Evolutionary conservation across 92 coral and sea anemone genomes (phyloP).

Genomic region (Epizoanthus stellaris): DNA sequence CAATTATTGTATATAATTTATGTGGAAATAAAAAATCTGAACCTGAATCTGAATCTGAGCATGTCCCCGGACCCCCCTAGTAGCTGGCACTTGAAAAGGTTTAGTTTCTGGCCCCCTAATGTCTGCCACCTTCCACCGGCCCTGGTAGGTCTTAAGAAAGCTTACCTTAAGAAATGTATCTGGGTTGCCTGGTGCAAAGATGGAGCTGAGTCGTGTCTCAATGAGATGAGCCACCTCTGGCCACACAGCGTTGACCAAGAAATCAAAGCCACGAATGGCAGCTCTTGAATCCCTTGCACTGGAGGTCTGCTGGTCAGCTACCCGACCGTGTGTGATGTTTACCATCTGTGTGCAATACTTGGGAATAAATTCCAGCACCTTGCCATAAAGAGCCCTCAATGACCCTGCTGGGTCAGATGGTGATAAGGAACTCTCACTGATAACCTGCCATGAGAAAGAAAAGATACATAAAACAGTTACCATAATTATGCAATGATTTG

Average conservation of each 20-base stretch:
- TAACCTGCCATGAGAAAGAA: neutral
- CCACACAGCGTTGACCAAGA: constrained; percentile 97
- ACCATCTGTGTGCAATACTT: constrained; percentile 90
- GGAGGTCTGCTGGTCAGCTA: constrained; percentile 69
- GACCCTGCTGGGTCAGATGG: constrained; percentile 75
- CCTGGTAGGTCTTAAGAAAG: too few relatives aligned
- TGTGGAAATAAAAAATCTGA: too few relatives aligned
- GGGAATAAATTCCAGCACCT: constrained; percentile 95
- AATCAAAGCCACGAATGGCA: constrained; percentile 93
- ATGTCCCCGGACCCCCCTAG: too few relatives aligned
- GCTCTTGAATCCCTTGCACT: constrained; percentile 76
- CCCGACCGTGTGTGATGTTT: constrained; percentile 87
- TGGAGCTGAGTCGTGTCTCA: constrained; percentile 82
- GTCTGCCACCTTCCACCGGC: too few relatives aligned
- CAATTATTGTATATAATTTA: too few relatives aligned
- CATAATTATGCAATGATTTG: too few relatives aligned
- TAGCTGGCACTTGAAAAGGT: too few relatives aligned
- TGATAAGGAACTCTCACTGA: constrained; percentile 17
- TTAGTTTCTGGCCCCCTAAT: too few relatives aligned
- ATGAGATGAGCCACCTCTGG: constrained; percentile 86
- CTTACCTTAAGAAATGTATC: constrained; percentile 94
- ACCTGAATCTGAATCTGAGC: too few relatives aligned
- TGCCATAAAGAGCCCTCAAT: constrained; percentile 69
- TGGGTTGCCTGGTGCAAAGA: constrained; percentile 99
- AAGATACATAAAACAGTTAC: neutral